A percentile compares a stretch with the other conserved stretches of the same genome.
phyloP scores from a whole-genome alignment of 2,888 invertebrate species.

The Pharmacophagus antenor region DNA sequence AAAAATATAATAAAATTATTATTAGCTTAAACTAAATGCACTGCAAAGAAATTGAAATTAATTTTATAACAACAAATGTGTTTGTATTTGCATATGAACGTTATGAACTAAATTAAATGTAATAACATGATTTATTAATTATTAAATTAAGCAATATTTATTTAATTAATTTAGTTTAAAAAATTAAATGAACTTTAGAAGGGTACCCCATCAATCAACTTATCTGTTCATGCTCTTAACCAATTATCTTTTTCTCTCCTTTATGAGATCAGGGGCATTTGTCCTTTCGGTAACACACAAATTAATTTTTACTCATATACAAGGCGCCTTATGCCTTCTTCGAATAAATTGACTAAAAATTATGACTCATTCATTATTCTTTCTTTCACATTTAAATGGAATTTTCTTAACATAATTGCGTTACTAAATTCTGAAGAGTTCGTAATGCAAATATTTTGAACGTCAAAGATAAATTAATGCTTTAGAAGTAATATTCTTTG shows the following conservation, averaged over 20 bases:
- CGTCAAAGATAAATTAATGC: conserved; percentile 5
- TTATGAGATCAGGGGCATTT: conserved; percentile 32
- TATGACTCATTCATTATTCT: conserved; percentile 36
- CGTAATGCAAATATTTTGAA: conserved; percentile 14
- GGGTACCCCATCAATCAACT: conserved; percentile 29
- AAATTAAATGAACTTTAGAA: conserved; percentile 6
- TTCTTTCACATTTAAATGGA: conserved; percentile 29
- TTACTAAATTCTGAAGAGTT: conserved; percentile 5
- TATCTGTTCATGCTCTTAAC: conserved; percentile 33
- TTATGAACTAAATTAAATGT: too few relatives aligned
- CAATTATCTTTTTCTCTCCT: conserved; percentile 58
- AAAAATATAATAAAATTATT: too few relatives aligned
- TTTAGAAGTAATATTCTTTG: neutral
- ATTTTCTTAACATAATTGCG: conserved; percentile 17
- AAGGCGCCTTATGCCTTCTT: conserved; percentile 32
- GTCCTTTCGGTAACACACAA: conserved; percentile 49
- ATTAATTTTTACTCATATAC: conserved; percentile 69
- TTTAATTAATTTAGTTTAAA: conserved; percentile 9
- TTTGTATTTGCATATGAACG: too few relatives aligned
- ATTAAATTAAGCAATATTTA: neutral
- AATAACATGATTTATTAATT: too few relatives aligned
- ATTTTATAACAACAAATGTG: too few relatives aligned
- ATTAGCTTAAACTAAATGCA: too few relatives aligned
- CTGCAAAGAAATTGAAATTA: too few relatives aligned
- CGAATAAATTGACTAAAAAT: conserved; percentile 42